Evolutionary conservation across 2,113 vertebrate genomes (phyloP), one percentile per base, ranked within the genome.

Genomic region (Eulemur macaco): DNA sequence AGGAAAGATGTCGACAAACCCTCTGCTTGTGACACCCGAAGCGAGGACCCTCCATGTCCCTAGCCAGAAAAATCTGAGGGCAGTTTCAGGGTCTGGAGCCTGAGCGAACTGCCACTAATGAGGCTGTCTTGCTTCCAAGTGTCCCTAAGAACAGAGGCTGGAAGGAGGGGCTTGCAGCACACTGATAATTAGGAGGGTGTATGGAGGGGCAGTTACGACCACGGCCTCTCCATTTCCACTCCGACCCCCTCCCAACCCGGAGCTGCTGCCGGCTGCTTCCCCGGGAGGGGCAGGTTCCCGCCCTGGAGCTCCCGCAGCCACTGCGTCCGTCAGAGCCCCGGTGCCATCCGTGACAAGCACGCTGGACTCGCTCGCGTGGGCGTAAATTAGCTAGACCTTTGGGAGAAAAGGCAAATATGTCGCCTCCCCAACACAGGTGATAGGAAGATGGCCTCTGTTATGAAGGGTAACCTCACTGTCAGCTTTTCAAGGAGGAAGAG

Each of bases 361-460:
- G 77, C 9, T 17, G 87, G 21, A 58, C 89, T 96, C 94, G 93
- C 78, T 85, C 29, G 71, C 60, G 23, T 21, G 54, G 73, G 47
- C 97, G 17, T 63, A 97, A 97, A 98, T 63, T 89, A 94, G 93
- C 81, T 92, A 97, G 94, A 97, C 47, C 92, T 93, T 92, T 93
- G 94, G 84, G 89, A 96, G 83, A 92, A 86, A 96, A 91, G 86
- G 73, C 69, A 94, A 87, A 87, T 96, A 92, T 77, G 81, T 95
- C 97, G 81, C 47, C 25, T 52, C 91, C 88, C 29, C 78, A 94
- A 85, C 94, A 64, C 8, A 92, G 91, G 95, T 92, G 81, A 56
- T 88, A 86, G 80, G 69, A 77, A 98, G 84, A 58, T 94, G 8
- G 52, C 76, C 92, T 92, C 94, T 56, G 29, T 84, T 37, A 42